Evolutionary conservation across 2,888 invertebrate genomes (phyloP).

Genomic region (Zaprionus bogoriensis): DNA sequence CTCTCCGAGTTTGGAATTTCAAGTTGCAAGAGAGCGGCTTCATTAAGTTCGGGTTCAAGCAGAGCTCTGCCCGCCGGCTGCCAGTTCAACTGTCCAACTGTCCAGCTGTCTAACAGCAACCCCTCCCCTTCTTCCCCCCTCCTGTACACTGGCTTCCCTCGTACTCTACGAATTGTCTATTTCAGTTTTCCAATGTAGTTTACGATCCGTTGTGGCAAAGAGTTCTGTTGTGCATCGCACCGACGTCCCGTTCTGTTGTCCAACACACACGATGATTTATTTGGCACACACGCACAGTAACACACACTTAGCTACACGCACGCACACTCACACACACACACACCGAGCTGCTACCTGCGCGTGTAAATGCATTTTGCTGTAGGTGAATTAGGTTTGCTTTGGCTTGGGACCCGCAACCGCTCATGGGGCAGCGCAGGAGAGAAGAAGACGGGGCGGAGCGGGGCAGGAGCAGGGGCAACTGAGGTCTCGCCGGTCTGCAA

Average conservation of each 20-base stretch:
- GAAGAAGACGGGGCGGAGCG: background rate
- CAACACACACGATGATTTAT: constrained; percentile 69
- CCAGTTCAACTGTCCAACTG: constrained; percentile 66
- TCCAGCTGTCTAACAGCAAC: constrained; percentile 36
- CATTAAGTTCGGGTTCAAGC: constrained; percentile 72
- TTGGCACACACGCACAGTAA: constrained; percentile 67
- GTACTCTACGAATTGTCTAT: constrained; percentile 61
- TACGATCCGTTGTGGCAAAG: constrained; percentile 49
- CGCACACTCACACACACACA: constrained; percentile 1
- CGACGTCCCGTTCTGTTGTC: constrained; percentile 6
- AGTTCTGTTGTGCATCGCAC: constrained; percentile 60
- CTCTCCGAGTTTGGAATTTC: background rate
- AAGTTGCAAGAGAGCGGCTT: constrained; percentile 37
- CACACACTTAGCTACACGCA: constrained; percentile 6
- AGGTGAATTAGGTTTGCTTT: constrained; percentile 52
- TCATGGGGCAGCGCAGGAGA: background rate
- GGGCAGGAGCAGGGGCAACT: background rate
- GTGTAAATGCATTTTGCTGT: constrained; percentile 67
- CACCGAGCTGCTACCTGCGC: constrained; percentile 45
- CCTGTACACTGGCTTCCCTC: background rate
- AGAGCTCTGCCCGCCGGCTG: constrained; percentile 65
- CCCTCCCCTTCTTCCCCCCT: background rate
- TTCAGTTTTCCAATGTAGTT: constrained; percentile 76
- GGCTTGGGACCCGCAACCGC: constrained; percentile 29
- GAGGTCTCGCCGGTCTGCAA: constrained; percentile 50